Evolutionary conservation across 2,888 invertebrate genomes (phyloP).

Genomic region (Drosophila borealis): DNA sequence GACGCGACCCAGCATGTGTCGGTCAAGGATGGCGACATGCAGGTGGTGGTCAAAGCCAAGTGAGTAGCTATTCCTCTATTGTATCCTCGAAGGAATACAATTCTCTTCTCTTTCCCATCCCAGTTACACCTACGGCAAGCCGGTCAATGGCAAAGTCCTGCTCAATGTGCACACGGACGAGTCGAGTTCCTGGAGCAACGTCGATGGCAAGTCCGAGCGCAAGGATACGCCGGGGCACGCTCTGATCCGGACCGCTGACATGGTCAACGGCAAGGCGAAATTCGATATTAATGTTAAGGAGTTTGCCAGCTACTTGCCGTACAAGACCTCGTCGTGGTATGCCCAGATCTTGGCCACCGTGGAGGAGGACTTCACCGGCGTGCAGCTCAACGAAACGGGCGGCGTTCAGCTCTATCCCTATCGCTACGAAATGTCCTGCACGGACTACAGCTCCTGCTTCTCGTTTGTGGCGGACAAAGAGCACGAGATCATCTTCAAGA

Average conservation of each 20-base stretch:
- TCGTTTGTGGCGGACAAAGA: constrained; percentile 96
- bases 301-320: constrained; percentile 62
- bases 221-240: constrained; percentile 56
- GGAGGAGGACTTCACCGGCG: constrained; percentile 93
- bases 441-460: constrained; percentile 89
- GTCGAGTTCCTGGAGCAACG: constrained; percentile 36
- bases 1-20: constrained; percentile 92
- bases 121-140: constrained; percentile 91
- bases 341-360: constrained; percentile 91
- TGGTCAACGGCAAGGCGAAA: constrained; percentile 82
- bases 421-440: constrained; percentile 90
- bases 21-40: constrained; percentile 92
- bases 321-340: constrained; percentile 49
- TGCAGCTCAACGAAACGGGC: constrained; percentile 92
- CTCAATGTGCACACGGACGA: constrained; percentile 91
- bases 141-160: constrained; percentile 94
- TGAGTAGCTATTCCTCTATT: constrained; percentile 51
- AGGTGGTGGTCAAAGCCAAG: constrained; percentile 88
- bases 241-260: constrained; percentile 67
- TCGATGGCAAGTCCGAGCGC: constrained; percentile 23
- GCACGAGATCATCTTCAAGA: constrained; percentile 92
- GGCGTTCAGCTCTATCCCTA: constrained; percentile 91
- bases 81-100: not conserved
- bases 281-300: constrained; percentile 78
- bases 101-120: not conserved